phyloP scores from a whole-genome alignment of 2,113 vertebrate genomes.

The Seriola aureovittata region DNA sequence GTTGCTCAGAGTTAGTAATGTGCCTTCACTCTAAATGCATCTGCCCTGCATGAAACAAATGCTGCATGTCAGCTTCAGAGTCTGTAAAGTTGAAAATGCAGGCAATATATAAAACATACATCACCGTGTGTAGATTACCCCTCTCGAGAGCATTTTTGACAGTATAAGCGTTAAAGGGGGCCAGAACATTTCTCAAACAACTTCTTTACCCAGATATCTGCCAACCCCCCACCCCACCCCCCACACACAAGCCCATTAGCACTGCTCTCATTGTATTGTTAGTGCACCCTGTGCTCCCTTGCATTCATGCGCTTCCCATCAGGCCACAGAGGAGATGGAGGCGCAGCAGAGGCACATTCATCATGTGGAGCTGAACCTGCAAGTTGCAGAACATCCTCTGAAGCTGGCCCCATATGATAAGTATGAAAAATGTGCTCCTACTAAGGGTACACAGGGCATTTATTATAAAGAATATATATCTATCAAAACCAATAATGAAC shows the following conservation, averaged over 20 bases:
- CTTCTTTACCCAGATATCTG: constrained; percentile 37
- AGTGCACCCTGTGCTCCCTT: constrained; percentile 22
- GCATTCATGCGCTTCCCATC: constrained; percentile 26
- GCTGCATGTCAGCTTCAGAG: not conserved
- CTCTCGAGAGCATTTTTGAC: constrained; percentile 20
- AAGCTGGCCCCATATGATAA: not conserved
- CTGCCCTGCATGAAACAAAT: constrained; percentile 3
- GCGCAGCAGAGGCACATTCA: constrained; percentile 37
- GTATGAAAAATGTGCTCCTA: not conserved
- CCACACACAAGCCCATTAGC: constrained; percentile 30
- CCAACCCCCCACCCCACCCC: not conserved
- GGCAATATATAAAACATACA: constrained; percentile 4
- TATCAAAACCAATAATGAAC: too few species aligned
- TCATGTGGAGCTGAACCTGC: constrained; percentile 39
- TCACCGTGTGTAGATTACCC: not conserved
- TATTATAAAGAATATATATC: not conserved
- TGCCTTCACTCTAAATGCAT: not conserved
- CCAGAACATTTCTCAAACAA: constrained; percentile 36
- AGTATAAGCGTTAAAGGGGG: not conserved
- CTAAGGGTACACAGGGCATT: not conserved
- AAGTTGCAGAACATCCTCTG: constrained; percentile 2
- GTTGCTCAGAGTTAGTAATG: not conserved
- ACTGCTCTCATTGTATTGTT: constrained; percentile 35
- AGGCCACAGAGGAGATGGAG: constrained; percentile 36
- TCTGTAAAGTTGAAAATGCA: constrained; percentile 29